Base-by-base conservation (phyloP, 2,113 vertebrate genomes). In the Antechinus flavipes region DNA sequence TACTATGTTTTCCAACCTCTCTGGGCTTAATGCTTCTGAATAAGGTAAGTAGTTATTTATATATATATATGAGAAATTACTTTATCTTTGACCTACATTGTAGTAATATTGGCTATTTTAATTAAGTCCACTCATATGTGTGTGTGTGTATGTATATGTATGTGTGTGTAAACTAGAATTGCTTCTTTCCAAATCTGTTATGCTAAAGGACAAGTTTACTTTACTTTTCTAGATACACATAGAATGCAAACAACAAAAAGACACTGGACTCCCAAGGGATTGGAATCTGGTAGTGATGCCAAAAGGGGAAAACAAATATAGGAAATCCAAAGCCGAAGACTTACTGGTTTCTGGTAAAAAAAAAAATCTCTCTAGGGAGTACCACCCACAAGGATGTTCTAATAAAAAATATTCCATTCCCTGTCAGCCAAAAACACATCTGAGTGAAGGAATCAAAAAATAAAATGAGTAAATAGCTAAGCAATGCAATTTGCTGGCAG, bases 181-280 rank as follows among this genome's bases (percentile, higher is more conserved):
- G 8, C 52, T 94, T 46, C 47, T 95, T 96, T 96, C 89, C 58
- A 93, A 91, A 91, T 94, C 68, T 89, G 90, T n/a, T 94, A 94
- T 90, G 89, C 92, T 89, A 96, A 95, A 93, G 24, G 90, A 93
- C 27, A 22, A 11, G 93, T 96, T 97, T 91, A 95, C 92, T 95
- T 94, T 47, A 47, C 47, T 96, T 94, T 96, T 93, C 47, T 89
- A 54, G 93, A 42, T 95, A 19, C 8, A 93, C 8, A 98, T 91
- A 93, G 93, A 93, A 97, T 95, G 84, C 95, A 97, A 96, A 97
- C 93, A 97, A 95, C 91, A 2, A 3, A 84, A 46, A 47, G 49
- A 93, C 90, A 91, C 90, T 90, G 91, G 94, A 97, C 90, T 94
- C 89, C 47, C 61, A 52, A 56, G 52, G 9, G 91, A 97, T 92